These are phyloP conservation scores for Disparrhopalites patrizii DNA, from an alignment of 2,888 invertebrate genomes.

Conservation along the genomic window DNA sequence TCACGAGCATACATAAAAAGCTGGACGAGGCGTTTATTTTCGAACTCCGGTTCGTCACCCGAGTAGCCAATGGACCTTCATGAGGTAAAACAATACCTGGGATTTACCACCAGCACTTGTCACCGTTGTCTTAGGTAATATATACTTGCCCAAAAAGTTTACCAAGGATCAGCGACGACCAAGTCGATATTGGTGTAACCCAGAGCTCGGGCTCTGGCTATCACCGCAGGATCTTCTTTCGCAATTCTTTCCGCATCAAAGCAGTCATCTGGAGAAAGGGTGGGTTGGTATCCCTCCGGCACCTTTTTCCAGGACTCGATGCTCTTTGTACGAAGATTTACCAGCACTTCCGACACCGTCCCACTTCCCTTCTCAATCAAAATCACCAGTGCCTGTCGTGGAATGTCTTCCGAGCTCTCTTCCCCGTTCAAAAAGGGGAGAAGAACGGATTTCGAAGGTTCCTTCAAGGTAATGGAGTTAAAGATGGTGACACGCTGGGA, in stretches of 20 bases:
- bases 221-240: slow-evolving; percentile 30
- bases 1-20: slow-evolving; percentile 42
- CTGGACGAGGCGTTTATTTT: slow-evolving; percentile 37
- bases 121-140: neutral
- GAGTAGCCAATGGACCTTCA: slow-evolving; percentile 43
- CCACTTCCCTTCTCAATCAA: slow-evolving; percentile 35
- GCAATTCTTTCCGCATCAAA: slow-evolving; percentile 35
- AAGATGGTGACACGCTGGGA: neutral
- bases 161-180: slow-evolving; percentile 46
- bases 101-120: no score
- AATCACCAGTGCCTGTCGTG: slow-evolving; percentile 28
- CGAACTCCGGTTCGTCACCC: slow-evolving; percentile 38
- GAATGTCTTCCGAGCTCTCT: neutral
- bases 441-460: neutral
- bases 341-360: slow-evolving; percentile 33
- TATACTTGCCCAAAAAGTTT: neutral
- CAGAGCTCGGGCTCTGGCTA: slow-evolving; percentile 29
- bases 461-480: neutral
- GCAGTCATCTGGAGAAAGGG: slow-evolving; percentile 40
- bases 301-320: slow-evolving; percentile 34
- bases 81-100: no score
- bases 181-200: slow-evolving; percentile 36
- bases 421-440: neutral
- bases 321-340: slow-evolving; percentile 29
- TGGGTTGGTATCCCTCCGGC: slow-evolving; percentile 34